Base-by-base conservation (phyloP, 2,797 vertebrate species). In the Lacerta bilineata region DNA sequence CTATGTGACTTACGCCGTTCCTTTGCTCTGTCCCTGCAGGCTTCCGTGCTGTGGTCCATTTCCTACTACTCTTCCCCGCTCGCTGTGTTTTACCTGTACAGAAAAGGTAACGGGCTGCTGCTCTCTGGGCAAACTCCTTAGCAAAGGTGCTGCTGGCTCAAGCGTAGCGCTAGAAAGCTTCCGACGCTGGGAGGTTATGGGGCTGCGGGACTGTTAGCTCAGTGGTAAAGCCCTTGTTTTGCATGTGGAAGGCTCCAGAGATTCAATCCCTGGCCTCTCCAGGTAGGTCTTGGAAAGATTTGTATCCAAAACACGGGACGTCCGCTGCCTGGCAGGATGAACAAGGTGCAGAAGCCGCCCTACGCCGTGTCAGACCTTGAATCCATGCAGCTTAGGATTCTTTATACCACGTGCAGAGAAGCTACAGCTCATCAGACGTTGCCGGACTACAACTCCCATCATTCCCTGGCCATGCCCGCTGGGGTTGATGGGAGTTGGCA, bases 11-110 rank as follows among this genome's bases (percentile, higher is more conserved):
- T 75, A 82, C 11, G 23, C 64, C 78, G 59, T 69, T 76, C 88
- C 86, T 94, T 91, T 91, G 88, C 88, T 91, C 75, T 88, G 46
- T 86, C 68, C 72, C 71, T 84, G 46, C 95, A 99, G 98, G 98
- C 98, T 81, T 98, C 98, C 69, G 97, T 97, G 50, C 95, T 98
- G 89, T 99, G 98, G 98, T 98, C 98, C 87, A 95, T 99, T 86
- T 98, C 98, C 78, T 99, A 98, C 91, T 99, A 98, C 96, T 98
- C 97, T 82, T 99, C 98, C 39, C 98, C 98, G 81, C 96, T 99
- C 39, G 96, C 98, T 72, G 96, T 98, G 91, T 98, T 98, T 95
- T 98, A 98, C 95, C 96, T 98, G 84, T 99, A 98, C 96, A 98
- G 98, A 93, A 99, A 98, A 98, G 98, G 98, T 98, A 74, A 96